phyloP scores from a whole-genome alignment of 2,888 invertebrate species.

The Sericinus montela region DNA sequence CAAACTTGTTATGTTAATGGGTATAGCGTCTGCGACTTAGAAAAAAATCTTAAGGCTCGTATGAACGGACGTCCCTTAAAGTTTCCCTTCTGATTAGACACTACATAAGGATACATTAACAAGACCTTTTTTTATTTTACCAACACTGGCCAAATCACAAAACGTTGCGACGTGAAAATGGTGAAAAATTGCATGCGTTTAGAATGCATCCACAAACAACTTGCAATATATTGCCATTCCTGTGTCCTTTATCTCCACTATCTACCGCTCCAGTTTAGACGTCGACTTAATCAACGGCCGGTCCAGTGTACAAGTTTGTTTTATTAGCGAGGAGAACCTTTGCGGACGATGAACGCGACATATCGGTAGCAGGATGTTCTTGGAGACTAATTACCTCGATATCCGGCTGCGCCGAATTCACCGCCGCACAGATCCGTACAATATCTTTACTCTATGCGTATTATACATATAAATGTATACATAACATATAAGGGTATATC shows the following conservation, averaged over 20 bases:
- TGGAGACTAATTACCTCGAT: neutral
- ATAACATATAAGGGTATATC: no score
- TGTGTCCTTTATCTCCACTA: constrained; percentile 4
- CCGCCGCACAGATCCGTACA: neutral
- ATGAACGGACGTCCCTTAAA: constrained; percentile 2
- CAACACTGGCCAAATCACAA: neutral
- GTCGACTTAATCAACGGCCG: constrained; percentile 7
- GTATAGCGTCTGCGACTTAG: constrained; percentile 17
- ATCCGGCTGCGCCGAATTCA: neutral
- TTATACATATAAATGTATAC: no score
- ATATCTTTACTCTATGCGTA: no score
- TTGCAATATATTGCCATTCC: neutral
- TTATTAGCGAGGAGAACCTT: constrained; percentile 6
- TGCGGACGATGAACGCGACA: neutral
- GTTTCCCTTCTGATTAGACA: constrained; percentile 17
- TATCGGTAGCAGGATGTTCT: constrained; percentile 1
- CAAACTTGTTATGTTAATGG: constrained; percentile 16
- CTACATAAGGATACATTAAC: no score
- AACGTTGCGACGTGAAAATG: neutral
- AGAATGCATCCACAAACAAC: neutral
- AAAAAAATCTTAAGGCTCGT: constrained; percentile 3
- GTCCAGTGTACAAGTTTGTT: neutral
- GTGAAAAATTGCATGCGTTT: constrained; percentile 5
- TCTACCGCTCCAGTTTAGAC: constrained; percentile 11
- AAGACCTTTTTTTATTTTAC: no score